Evolutionary conservation across 1,140 invertebrate genomes (phyloP).

Genomic region (Eulimnadia texana): DNA sequence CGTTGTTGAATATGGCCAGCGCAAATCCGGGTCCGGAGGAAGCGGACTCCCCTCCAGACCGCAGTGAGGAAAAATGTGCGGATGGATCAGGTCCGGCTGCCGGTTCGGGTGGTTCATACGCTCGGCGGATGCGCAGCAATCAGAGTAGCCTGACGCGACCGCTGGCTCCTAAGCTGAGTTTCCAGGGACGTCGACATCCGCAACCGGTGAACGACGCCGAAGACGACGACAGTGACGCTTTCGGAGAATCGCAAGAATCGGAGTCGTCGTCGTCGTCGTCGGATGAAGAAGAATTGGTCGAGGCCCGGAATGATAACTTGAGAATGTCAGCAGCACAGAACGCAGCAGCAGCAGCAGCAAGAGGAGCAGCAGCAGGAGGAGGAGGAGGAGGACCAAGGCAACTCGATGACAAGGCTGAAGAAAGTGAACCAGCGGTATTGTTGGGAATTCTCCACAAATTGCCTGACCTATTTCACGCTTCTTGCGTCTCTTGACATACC

Average conservation of each 20-base stretch:
- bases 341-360: neutral
- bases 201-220: neutral
- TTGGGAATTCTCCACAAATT: neutral
- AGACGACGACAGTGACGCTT: neutral
- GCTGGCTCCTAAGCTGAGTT: neutral
- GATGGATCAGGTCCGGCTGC: neutral
- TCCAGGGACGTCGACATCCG: neutral
- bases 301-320: neutral
- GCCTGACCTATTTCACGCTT: neutral
- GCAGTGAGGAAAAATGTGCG: neutral
- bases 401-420: neutral
- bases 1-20: no score
- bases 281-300: neutral
- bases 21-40: neutral
- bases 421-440: neutral
- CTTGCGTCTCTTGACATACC: no score
- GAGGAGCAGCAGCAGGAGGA: no score
- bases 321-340: neutral
- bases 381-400: no score
- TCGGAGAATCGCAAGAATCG: neutral
- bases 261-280: no score
- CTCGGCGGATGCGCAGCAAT: neutral
- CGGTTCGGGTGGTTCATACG: neutral
- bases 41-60: neutral
- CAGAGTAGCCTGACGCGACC: neutral